Base-by-base conservation (phyloP, 2,797 vertebrate species). In the Anomalospiza imberbis region DNA sequence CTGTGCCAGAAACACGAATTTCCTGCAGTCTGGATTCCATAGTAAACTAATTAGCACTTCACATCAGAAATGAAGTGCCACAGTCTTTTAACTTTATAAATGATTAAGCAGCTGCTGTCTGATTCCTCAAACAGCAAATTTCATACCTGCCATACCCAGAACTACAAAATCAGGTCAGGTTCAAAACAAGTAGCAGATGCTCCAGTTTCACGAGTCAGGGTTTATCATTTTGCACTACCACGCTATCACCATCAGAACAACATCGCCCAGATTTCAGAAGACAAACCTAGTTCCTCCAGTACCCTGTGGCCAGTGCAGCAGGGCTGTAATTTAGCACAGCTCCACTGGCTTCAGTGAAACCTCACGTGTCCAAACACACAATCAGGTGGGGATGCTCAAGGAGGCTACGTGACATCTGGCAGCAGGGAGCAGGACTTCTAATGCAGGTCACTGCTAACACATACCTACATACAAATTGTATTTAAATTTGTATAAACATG, bases 31-130 rank as follows among this genome's bases (percentile, higher is more conserved):
- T 80, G n/a, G 17, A 78, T 58, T 68, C 84, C 54, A 17, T 22
- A 57, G 85, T 71, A 87, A 86, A 54, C 91, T 93, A 91, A 94
- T 97, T 96, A 94, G 89, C 75, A 55, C 79, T 66, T 91, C 90
- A 57, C n/a, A 34, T 87, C 77, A 93, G 86, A 83, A 94, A 65
- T 6, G 29, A 87, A 78, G 62, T 53, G 76, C 57, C 74, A 68
- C 57, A 75, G 58, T 72, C 70, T 94, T 95, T 89, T 58, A 65
- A 85, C 90, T 91, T 58, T 2, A 42, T 74, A 71, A 67, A 79
- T 91, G 54, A 92, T 97, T 87, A 72, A 97, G 72, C 57, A 88
- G 45, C 60, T 54, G 63, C 76, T 91, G 94, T 29, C 81, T 72
- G 78, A 87, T 85, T 80, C 78, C 90, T 94, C n/a, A 2, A 96